phyloP scores from a whole-genome alignment of 2,888 invertebrate genomes.

The Parelbella ahira region DNA sequence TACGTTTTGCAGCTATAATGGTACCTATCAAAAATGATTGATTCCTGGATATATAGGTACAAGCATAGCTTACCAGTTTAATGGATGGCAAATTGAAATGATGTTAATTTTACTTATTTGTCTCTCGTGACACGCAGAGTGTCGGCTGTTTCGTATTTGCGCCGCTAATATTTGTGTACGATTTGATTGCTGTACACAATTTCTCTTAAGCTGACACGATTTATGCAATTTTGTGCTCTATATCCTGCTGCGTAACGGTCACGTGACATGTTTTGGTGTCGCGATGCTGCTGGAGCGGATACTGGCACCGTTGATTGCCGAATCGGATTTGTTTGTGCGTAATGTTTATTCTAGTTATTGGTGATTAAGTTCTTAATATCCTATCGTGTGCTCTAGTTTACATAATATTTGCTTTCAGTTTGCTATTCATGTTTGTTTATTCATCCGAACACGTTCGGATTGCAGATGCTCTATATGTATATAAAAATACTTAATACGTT shows the following conservation, averaged over 20 bases:
- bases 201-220: neutral
- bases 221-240: slow-evolving; percentile 1
- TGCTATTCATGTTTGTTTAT: slow-evolving; percentile 2
- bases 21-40: no score
- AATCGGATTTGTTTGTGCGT: slow-evolving; percentile 21
- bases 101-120: slow-evolving; percentile 22
- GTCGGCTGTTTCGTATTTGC: slow-evolving; percentile 18
- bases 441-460: no score
- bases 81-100: slow-evolving; percentile 23
- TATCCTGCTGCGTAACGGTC: neutral
- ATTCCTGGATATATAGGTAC: no score
- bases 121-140: slow-evolving; percentile 20
- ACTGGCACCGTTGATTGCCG: slow-evolving; percentile 17
- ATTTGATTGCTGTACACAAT: slow-evolving; percentile 16
- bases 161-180: slow-evolving; percentile 18
- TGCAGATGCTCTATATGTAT: no score
- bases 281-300: neutral
- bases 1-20: no score
- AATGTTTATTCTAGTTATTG: slow-evolving; percentile 21
- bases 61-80: no score
- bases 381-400: slow-evolving; percentile 15
- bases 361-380: slow-evolving; percentile 25
- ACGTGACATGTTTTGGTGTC: neutral
- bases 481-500: no score
- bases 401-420: slow-evolving; percentile 8